A percentile compares a stretch with the other conserved stretches of the same genome.
Evolutionary conservation across 2,797 vertebrate species (phyloP).

Genomic region (Pipistrellus kuhlii): DNA sequence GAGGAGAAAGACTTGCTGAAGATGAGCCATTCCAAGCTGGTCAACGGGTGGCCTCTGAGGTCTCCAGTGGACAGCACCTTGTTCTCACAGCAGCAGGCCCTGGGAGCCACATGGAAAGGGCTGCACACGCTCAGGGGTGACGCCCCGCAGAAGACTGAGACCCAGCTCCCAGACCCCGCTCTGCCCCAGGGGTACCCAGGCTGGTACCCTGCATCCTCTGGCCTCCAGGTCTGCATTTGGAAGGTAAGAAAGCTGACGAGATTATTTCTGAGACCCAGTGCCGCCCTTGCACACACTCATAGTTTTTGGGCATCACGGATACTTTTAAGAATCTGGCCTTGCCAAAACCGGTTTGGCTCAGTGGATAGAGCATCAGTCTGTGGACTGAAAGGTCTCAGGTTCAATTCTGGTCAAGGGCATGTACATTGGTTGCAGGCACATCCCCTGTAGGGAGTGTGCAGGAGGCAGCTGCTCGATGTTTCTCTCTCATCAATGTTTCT

Average conservation of each 20-base stretch:
- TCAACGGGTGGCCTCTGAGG: accelerated
- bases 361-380: too few species aligned
- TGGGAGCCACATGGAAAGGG: accelerated
- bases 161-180: neutral
- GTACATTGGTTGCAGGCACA: too few species aligned
- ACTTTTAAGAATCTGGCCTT: neutral
- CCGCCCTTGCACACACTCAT: neutral
- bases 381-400: too few species aligned
- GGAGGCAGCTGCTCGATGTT: too few species aligned
- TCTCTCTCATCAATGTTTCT: too few species aligned
- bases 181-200: neutral
- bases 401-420: too few species aligned
- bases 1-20: neutral
- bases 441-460: too few species aligned
- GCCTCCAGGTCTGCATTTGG: neutral
- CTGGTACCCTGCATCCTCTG: neutral
- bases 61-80: neutral
- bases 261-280: neutral
- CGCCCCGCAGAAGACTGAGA: neutral
- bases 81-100: neutral
- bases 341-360: too few species aligned
- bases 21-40: neutral
- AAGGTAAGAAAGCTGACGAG: neutral
- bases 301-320: neutral
- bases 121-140: neutral